Evolutionary conservation across 2,113 vertebrate genomes (phyloP).

Genomic region (Saccopteryx bilineata): DNA sequence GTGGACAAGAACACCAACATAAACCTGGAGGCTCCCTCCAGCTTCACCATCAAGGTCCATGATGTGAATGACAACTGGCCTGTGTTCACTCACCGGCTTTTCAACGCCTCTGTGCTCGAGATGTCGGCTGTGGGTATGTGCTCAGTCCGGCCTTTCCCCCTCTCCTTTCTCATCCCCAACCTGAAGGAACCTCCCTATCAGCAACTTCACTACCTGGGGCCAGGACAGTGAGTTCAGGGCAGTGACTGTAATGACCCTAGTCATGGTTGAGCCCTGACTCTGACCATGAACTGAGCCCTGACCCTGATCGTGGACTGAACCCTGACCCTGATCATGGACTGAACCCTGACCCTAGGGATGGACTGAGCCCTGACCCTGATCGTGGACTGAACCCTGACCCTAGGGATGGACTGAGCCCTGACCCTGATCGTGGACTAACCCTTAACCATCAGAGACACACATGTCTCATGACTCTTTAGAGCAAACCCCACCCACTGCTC

Average conservation of each 20-base stretch:
- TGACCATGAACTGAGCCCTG: background rate
- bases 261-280: background rate
- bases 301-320: background rate
- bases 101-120: constrained; percentile 92
- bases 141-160: background rate
- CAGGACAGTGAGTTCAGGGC: background rate
- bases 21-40: constrained; percentile 89
- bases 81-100: constrained; percentile 87
- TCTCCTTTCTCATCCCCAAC: background rate
- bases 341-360: background rate
- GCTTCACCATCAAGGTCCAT: constrained; percentile 92
- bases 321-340: background rate
- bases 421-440: background rate
- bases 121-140: constrained; percentile 91
- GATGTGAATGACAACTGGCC: constrained; percentile 97
- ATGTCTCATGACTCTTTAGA: background rate
- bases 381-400: background rate
- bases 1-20: constrained; percentile 85
- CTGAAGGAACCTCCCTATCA: background rate
- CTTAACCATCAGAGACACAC: background rate
- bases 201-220: background rate
- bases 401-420: background rate
- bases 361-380: background rate
- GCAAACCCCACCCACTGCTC: background rate
- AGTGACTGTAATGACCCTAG: background rate